These are phyloP conservation scores for Nomada ruficornis DNA, from an alignment of 2,888 invertebrate species.

Conservation along the genomic window DNA sequence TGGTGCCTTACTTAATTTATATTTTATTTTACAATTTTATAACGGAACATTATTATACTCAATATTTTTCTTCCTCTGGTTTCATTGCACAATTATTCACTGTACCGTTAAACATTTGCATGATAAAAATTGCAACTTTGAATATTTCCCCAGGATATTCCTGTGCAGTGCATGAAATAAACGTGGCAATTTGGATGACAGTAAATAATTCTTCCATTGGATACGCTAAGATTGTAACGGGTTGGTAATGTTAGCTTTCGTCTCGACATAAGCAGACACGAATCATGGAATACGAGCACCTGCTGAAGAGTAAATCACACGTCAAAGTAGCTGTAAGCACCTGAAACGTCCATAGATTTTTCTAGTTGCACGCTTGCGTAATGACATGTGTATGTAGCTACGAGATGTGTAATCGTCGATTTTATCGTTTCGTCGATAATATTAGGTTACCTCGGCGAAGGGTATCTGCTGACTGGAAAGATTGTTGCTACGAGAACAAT, in stretches of 20 bases:
- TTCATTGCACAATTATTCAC: too few relatives aligned
- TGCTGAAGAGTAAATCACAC: constrained; percentile 18
- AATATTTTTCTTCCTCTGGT: too few relatives aligned
- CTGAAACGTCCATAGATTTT: not conserved
- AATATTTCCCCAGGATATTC: too few relatives aligned
- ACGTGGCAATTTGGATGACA: not conserved
- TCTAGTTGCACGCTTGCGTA: constrained; percentile 11
- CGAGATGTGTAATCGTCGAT: constrained; percentile 37
- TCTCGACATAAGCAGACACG: not conserved
- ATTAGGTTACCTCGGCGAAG: constrained; percentile 11
- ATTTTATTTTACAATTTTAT: too few relatives aligned
- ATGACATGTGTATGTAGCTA: not conserved
- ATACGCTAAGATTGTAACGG: not conserved
- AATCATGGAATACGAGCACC: constrained; percentile 6
- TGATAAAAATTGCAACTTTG: too few relatives aligned
- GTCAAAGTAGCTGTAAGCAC: constrained; percentile 1
- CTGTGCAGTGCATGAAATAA: not conserved
- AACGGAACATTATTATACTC: too few relatives aligned
- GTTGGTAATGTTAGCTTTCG: constrained; percentile 17
- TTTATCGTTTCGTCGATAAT: constrained; percentile 32
- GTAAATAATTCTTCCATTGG: constrained; percentile 7
- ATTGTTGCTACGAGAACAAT: constrained; percentile 21
- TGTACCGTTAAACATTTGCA: too few relatives aligned
- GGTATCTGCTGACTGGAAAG: constrained; percentile 14
- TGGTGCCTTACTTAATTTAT: too few relatives aligned